Conservation (phyloP, 2,113 vertebrate genomes). For the Bombycilla garrulus region DNA sequence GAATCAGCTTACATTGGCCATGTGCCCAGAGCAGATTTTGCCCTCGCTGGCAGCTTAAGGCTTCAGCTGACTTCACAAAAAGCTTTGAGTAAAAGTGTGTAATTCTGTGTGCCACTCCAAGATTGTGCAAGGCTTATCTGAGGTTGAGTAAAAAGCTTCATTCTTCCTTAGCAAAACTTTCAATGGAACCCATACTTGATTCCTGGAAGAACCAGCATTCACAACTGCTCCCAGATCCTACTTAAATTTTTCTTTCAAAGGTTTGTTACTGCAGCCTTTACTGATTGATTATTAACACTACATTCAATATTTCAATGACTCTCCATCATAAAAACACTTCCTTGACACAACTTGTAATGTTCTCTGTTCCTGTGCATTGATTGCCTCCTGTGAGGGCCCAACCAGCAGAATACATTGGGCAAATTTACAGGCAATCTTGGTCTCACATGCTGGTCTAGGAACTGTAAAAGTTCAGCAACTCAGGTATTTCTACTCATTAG, state of each 20-base stretch:
- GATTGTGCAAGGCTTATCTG: neutral
- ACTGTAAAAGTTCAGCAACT: neutral
- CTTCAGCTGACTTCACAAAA: neutral
- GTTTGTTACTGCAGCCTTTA: neutral
- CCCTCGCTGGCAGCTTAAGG: neutral
- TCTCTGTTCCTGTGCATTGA: neutral
- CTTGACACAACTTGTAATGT: neutral
- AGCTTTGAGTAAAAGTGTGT: neutral
- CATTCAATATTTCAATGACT: neutral
- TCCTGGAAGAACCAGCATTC: neutral
- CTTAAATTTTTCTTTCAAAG: neutral
- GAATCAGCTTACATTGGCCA: neutral
- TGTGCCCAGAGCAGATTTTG: neutral
- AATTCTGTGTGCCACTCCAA: neutral
- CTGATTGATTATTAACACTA: neutral
- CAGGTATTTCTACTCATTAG: neutral
- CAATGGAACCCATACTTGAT: neutral
- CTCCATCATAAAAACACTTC: neutral
- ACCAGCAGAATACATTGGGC: neutral
- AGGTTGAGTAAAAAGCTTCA: neutral
- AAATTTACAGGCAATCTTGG: neutral
- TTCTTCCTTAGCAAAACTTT: neutral
- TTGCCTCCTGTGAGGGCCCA: neutral
- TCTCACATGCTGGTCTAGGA: neutral
- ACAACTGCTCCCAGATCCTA: neutral